Base-by-base conservation (phyloP, 35 echinoderm and acorn worm genomes). In the Hemicentrotus pulcherrimus region DNA sequence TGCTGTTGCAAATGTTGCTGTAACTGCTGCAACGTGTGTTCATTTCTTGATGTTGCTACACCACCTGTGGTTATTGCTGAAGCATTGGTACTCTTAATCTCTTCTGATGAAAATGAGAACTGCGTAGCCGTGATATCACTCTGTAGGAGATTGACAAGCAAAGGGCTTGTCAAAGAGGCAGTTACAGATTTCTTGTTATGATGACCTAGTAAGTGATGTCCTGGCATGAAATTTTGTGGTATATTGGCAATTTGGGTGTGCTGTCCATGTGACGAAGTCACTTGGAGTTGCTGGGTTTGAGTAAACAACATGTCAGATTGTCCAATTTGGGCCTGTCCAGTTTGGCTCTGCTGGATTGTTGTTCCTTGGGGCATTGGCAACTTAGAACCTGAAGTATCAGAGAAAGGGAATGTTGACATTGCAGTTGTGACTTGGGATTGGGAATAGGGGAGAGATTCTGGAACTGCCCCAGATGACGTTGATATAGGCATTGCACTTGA, bases 71-170 rank as follows among this genome's bases (percentile, higher is more conserved):
- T 88, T 30, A 59, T 31, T 48, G 86, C 46, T 86, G 86, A 31
- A 47, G 86, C 30, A 45, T 5, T 91, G 59, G 86, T 91, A 32
- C 46, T 90, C 86, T 93, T 93, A 24, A 93, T 58, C 48, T 93
- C 91, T 47, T 93, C 91, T 93, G 91, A 93, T 32, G 94, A 78
- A 71, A 97, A 96, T n/a, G 97, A 95, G 89, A 99, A 98, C 94
- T 99, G 98, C 31, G 95, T 99, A 16, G 97, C 92, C 16, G 98
- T 93, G 22, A 98, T 97, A 60, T 99, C 98, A 93, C 96, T 98
- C 78, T 99, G 98, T 24, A 99, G 94, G 18, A 99, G 95, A 95
- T 98, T 97, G 0, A 99, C 98, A 85, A 99, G 85, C 46, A 99
- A 92, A 28, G 98, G 98, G 91, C 98, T 99, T 47, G 98, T 99